Percentiles rank a stretch among this genome's conserved stretches.
Conservation (phyloP, 2,888 invertebrate genomes). For the Terebella lapidaria region DNA sequence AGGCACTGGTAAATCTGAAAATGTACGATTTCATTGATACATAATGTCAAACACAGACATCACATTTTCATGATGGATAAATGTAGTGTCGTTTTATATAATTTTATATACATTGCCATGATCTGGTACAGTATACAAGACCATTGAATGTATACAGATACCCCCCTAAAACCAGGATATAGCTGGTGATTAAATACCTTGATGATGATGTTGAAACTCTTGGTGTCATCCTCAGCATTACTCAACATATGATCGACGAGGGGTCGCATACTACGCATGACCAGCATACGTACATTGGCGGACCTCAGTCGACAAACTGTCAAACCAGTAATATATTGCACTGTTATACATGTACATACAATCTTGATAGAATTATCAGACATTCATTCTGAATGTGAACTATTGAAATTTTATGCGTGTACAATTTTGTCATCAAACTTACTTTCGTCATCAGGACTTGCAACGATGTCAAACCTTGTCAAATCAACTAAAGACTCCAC, state of each 20-base stretch:
- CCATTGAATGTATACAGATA: no score
- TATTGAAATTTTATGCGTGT: no score
- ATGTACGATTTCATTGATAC: not conserved
- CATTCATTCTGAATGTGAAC: no score
- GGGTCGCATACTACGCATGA: conserved; percentile 62
- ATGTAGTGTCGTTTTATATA: no score
- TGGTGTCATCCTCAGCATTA: conserved; percentile 73
- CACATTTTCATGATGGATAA: conserved; percentile 5
- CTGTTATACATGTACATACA: no score
- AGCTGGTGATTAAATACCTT: conserved; percentile 52
- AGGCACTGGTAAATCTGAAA: conserved; percentile 66
- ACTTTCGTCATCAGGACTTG: conserved; percentile 14
- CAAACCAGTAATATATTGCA: not conserved
- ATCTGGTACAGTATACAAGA: no score
- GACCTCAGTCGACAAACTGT: conserved; percentile 56
- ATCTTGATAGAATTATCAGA: no score
- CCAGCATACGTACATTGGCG: conserved; percentile 64
- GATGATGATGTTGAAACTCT: conserved; percentile 65
- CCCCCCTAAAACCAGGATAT: no score
- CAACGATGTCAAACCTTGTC: conserved; percentile 27
- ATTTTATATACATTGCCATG: no score
- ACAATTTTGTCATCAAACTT: no score
- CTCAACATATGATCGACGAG: conserved; percentile 47
- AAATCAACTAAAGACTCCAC: conserved; percentile 36
- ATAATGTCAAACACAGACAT: conserved; percentile 4